Evolutionary conservation across 2,113 vertebrate species (phyloP), one percentile per base, ranked within the genome.

Genomic region (Neodontobutis hainanensis): DNA sequence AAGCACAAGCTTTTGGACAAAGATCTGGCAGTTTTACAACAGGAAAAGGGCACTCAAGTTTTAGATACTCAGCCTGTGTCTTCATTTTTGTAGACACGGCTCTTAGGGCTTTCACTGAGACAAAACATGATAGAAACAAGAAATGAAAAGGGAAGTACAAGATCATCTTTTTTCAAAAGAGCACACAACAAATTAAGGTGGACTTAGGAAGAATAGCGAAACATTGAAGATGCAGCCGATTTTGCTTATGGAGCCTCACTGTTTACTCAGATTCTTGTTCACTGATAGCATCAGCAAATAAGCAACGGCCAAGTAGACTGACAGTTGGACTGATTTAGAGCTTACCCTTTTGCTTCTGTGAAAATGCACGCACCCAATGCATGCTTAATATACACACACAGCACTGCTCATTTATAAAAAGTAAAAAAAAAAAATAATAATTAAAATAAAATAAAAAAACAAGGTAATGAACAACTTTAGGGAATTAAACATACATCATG

Each of bases 261-360:
- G 91, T 92, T 92, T 92, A 92, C 79, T 80, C 85, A 91, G 91
- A 91, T 89, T 84, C 75, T 69, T 73, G 62, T 73, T 85, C 58
- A 44, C 61, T 80, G 92, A 93, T 92, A 91, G 68, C 73, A 91
- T 92, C 90, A 89, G 90, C 90, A 92, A 94, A 92, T 89, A 91
- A 80, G 72, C 83, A 62, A 34, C 44, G 44, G 42, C 62, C 61
- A 79, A 78, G 82, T 73, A 51, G 81, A 89, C 69, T 78, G 85
- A 85, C 77, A 68, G 78, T 81, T 78, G 77, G 72, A 77, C 67
- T 38, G 44, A 57, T 71, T 73, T 83, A 81, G 61, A 68, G 67
- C 72, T 73, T 78, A 87, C 78, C 78, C 85, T 78, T 80, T 82
- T 83, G 60, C 70, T 68, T 73, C 70, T 60, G 65, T 11, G 57